Conservation (phyloP, 1,140 invertebrate genomes). For the Leptopilina boulardi region DNA sequence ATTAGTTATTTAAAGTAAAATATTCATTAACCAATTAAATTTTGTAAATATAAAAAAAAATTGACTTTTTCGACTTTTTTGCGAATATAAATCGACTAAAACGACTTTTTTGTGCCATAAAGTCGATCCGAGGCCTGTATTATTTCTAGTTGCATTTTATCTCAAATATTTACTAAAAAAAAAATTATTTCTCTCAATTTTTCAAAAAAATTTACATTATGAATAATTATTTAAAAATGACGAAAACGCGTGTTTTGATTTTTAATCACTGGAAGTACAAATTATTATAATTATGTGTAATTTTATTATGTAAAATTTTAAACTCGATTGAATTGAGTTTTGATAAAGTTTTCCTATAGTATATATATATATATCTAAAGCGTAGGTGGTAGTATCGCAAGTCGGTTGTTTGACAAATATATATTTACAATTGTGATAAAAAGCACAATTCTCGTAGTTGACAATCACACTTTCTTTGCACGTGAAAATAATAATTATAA, state of each 20-base stretch:
- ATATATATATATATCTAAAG: no score
- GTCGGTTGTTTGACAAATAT: slow-evolving; percentile 3
- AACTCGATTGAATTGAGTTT: neutral
- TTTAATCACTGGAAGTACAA: neutral
- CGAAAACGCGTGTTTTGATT: neutral
- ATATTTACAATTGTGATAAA: slow-evolving; percentile 26
- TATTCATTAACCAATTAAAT: no score
- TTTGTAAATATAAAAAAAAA: no score
- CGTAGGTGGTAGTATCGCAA: neutral
- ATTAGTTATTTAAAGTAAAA: no score
- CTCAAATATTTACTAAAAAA: no score
- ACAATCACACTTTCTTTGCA: neutral
- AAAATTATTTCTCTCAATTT: no score
- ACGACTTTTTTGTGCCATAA: no score
- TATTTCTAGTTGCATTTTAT: no score
- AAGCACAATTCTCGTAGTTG: neutral
- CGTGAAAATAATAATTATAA: neutral
- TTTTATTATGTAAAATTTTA: neutral
- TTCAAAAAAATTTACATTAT: no score
- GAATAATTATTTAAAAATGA: neutral
- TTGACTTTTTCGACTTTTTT: no score
- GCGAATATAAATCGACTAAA: no score
- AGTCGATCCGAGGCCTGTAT: no score
- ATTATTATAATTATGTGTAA: neutral
- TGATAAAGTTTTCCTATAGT: neutral